Conservation (phyloP, 2,797 vertebrate species). For the Hydrocynus forskahlii region DNA sequence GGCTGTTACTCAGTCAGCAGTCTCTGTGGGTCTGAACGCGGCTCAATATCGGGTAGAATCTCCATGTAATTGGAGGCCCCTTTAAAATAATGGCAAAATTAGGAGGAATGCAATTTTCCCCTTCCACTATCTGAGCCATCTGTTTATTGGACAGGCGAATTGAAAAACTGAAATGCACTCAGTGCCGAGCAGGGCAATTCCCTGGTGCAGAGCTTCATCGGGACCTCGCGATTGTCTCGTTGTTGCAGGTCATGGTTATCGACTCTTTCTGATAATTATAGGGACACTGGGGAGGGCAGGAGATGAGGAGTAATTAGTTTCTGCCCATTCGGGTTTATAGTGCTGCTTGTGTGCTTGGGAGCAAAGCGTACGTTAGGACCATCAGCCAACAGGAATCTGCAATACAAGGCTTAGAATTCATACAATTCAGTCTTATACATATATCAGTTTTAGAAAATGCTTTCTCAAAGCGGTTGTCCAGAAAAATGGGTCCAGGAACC, state of each 20-base stretch:
- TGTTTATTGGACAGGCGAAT: constrained; percentile 26
- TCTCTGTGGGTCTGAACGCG: background rate
- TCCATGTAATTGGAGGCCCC: constrained; percentile 8
- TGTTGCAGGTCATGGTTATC: constrained; percentile 61
- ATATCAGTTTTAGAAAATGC: too few species aligned
- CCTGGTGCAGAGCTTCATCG: constrained; percentile 25
- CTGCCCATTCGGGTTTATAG: constrained; percentile 60
- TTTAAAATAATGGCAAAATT: constrained; percentile 27
- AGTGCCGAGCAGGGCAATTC: constrained; percentile 35
- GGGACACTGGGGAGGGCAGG: constrained; percentile 65
- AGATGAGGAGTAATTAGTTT: constrained; percentile 77
- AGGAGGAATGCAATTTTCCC: constrained; percentile 16
- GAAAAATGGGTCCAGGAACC: background rate
- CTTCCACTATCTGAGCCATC: constrained; percentile 8
- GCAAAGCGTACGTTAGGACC: constrained; percentile 34
- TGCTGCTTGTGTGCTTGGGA: constrained; percentile 38
- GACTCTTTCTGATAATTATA: constrained; percentile 20
- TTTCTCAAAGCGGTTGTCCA: background rate
- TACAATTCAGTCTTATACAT: background rate
- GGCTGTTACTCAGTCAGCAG: background rate
- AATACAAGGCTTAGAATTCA: background rate
- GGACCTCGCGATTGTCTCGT: constrained; percentile 45
- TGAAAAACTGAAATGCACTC: constrained; percentile 39
- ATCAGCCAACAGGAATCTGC: background rate
- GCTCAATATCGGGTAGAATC: background rate